Conservation (phyloP, 53 echinoderm and acorn worm species). For the Crossaster papposus region DNA sequence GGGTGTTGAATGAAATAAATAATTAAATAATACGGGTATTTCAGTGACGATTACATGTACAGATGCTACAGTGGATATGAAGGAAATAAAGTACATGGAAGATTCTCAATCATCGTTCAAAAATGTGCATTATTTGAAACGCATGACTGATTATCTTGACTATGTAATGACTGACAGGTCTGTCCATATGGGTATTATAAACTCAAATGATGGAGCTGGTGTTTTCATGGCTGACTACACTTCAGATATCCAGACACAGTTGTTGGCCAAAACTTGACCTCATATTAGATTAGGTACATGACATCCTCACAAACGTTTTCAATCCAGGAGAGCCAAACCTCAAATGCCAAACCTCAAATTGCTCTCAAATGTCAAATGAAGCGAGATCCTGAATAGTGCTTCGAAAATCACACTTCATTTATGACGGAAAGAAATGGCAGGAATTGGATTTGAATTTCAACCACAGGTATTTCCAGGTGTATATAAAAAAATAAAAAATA, state of each 20-base stretch:
- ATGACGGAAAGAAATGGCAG: conserved; percentile 17
- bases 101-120: not conserved
- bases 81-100: not conserved
- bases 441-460: conserved; percentile 38
- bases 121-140: not conserved
- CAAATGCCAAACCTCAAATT: too few species aligned
- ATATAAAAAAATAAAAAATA: too few species aligned
- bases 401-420: conserved; percentile 11
- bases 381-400: conserved; percentile 13
- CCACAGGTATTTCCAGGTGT: conserved; percentile 46
- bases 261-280: conserved; percentile 39
- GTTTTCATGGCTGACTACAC: conserved; percentile 9
- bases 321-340: not conserved
- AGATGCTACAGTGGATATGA: not conserved
- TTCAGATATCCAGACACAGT: not conserved
- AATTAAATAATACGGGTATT: too few species aligned
- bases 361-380: too few species aligned
- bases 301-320: not conserved
- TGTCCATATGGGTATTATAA: not conserved
- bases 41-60: not conserved
- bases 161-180: not conserved
- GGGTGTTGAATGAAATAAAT: too few species aligned
- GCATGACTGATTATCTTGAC: not conserved
- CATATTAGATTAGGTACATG: conserved; percentile 15
- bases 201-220: not conserved